Conservation (phyloP, 2,797 vertebrate species). For the Acanthornis magna region DNA sequence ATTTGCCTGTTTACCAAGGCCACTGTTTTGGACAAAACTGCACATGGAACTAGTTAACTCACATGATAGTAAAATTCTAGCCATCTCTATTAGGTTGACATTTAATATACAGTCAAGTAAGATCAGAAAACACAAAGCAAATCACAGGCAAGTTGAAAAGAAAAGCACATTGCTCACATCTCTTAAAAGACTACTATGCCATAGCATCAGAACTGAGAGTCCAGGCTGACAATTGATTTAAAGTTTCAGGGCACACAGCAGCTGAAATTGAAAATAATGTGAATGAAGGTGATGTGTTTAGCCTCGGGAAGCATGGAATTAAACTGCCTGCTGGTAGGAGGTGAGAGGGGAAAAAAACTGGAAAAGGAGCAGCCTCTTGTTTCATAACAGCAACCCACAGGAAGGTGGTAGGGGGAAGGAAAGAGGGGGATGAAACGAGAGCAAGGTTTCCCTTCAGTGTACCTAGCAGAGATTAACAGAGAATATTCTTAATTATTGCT, state of each 20-base stretch:
- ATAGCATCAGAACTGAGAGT: background rate
- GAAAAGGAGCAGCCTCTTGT: background rate
- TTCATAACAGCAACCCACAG: background rate
- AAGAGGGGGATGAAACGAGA: slow-evolving; percentile 1
- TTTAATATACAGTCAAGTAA: slow-evolving; percentile 35
- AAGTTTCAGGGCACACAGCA: background rate
- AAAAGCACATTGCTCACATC: background rate
- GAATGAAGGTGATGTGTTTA: slow-evolving; percentile 26
- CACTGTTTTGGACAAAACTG: background rate
- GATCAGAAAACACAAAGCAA: slow-evolving; percentile 3
- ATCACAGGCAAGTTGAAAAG: background rate
- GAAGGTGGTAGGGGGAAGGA: background rate
- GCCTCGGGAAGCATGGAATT: slow-evolving; percentile 29
- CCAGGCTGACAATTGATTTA: background rate
- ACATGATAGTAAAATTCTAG: background rate
- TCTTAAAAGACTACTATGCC: background rate
- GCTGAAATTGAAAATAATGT: slow-evolving; percentile 27
- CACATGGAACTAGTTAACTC: slow-evolving; percentile 12
- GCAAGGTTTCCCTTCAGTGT: slow-evolving; percentile 34
- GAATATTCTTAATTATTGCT: slow-evolving; percentile 58
- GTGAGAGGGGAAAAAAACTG: background rate
- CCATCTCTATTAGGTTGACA: background rate
- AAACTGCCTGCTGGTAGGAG: slow-evolving; percentile 24
- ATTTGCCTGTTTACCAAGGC: background rate
- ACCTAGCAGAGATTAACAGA: slow-evolving; percentile 58